A percentile compares a stretch with the other conserved stretches of the same genome.
Conservation (phyloP, 2,888 invertebrate species). For the Eilema griseolum region DNA sequence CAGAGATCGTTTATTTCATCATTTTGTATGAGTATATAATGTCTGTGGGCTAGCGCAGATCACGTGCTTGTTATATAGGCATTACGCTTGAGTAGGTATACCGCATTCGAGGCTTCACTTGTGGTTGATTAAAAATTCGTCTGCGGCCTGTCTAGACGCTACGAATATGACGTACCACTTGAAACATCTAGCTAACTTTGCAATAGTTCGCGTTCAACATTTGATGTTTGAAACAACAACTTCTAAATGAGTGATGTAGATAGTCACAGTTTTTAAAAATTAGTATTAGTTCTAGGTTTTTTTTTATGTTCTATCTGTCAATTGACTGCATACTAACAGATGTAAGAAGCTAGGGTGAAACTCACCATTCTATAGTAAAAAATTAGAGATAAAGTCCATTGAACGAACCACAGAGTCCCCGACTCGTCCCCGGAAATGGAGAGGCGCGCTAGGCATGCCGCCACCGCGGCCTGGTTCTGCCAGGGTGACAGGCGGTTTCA, state of each 20-base stretch:
- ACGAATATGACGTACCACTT: constrained; percentile 69
- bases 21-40: constrained; percentile 6
- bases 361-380: too few species aligned
- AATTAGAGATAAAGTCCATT: too few species aligned
- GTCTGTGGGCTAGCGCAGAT: constrained; percentile 12
- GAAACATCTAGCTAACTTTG: constrained; percentile 63
- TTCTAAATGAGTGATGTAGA: not conserved
- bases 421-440: too few species aligned
- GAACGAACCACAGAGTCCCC: too few species aligned
- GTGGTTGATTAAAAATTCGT: constrained; percentile 77
- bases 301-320: too few species aligned
- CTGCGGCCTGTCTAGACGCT: constrained; percentile 81
- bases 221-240: constrained; percentile 27
- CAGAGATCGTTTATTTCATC: constrained; percentile 13
- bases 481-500: too few species aligned
- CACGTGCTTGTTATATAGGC: constrained; percentile 21
- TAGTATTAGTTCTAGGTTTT: too few species aligned
- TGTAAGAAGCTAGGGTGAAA: too few species aligned
- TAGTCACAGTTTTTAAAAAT: too few species aligned
- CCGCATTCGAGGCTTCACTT: constrained; percentile 43
- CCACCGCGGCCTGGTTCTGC: too few species aligned
- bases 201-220: constrained; percentile 41
- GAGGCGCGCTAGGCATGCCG: too few species aligned
- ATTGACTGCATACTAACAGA: too few species aligned
- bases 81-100: constrained; percentile 39